These are phyloP conservation scores for Crotalus tigris DNA, from an alignment of 2,113 vertebrate genomes.

Conservation along the genomic window DNA sequence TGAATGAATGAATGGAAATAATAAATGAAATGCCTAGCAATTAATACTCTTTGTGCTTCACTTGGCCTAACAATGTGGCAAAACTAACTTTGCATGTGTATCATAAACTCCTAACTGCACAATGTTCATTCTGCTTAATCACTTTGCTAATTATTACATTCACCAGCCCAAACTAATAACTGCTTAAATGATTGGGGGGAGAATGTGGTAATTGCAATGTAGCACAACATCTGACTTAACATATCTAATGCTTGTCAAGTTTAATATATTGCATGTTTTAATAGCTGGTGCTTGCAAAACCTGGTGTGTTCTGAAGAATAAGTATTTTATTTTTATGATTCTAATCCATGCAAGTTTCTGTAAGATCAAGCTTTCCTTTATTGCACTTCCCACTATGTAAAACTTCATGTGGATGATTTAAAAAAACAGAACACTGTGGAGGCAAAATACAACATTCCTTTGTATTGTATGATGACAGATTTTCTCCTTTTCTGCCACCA, in stretches of 20 bases:
- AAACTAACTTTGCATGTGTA: background rate
- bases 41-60: background rate
- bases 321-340: background rate
- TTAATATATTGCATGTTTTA: background rate
- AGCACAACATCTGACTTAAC: background rate
- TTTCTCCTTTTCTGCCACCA: conserved; percentile 63
- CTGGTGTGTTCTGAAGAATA: background rate
- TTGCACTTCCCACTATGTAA: background rate
- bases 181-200: background rate
- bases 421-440: background rate
- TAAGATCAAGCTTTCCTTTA: background rate
- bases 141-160: background rate
- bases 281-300: background rate
- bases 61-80: background rate
- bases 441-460: background rate
- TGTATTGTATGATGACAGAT: conserved; percentile 29
- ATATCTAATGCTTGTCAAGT: background rate
- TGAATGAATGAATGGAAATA: background rate
- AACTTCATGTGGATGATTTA: background rate
- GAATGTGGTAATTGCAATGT: background rate
- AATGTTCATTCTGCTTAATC: background rate
- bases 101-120: background rate
- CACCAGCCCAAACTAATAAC: background rate
- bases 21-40: background rate
- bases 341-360: background rate